Evolutionary conservation across 2,113 vertebrate genomes (phyloP).

Genomic region (Tursiops truncatus): DNA sequence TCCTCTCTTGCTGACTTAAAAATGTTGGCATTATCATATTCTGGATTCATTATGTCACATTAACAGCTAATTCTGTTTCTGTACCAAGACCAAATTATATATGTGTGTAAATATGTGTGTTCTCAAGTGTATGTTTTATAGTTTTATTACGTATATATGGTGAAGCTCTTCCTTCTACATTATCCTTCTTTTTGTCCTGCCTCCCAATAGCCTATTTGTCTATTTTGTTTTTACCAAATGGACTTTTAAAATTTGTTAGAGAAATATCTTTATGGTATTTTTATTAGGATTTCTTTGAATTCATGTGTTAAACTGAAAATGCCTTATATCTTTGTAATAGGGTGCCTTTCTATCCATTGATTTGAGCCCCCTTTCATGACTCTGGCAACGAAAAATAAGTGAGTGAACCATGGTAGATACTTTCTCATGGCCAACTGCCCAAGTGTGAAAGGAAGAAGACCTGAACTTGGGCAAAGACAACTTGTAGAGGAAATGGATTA

Average conservation of each 20-base stretch:
- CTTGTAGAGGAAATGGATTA: neutral
- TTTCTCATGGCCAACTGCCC: neutral
- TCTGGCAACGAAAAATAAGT: neutral
- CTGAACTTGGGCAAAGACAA: neutral
- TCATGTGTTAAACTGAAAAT: neutral
- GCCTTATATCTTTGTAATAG: neutral
- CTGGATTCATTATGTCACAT: neutral
- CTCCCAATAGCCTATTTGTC: neutral
- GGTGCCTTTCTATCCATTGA: neutral
- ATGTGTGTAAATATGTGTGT: neutral
- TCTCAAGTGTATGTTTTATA: neutral
- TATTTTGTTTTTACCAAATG: neutral
- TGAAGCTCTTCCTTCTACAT: neutral
- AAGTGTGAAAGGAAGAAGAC: neutral
- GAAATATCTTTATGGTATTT: neutral
- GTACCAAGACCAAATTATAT: neutral
- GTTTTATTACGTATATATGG: neutral
- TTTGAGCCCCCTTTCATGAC: neutral
- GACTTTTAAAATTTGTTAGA: neutral
- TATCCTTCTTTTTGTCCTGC: neutral
- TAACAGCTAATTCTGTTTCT: neutral
- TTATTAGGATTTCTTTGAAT: neutral
- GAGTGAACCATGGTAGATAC: neutral
- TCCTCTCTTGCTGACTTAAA: neutral
- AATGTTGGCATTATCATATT: neutral